These are phyloP conservation scores for Chunga burmeisteri DNA, from an alignment of 2,113 vertebrate species.

Conservation along the genomic window DNA sequence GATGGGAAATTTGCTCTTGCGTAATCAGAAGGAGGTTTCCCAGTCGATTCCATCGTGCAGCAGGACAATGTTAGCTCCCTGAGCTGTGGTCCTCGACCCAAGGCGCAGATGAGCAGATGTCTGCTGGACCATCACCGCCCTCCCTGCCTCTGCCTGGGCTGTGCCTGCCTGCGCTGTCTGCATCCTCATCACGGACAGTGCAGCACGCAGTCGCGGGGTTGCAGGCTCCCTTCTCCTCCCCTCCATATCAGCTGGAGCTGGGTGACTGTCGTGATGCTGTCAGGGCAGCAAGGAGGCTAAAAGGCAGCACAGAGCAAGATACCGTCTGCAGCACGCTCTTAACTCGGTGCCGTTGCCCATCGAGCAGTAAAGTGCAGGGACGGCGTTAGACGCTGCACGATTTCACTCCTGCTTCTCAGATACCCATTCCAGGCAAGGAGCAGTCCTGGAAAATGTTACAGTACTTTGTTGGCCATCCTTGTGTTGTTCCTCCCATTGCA, in stretches of 20 bases:
- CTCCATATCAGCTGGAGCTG: not conserved
- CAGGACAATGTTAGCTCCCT: fast-evolving
- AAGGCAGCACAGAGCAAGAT: fast-evolving
- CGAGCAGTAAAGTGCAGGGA: not conserved
- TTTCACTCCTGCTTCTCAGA: not conserved
- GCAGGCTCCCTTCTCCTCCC: not conserved
- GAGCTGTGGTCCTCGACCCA: not conserved
- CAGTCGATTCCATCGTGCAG: fast-evolving
- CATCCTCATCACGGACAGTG: fast-evolving
- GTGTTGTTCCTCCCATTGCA: not conserved
- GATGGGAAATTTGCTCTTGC: not conserved
- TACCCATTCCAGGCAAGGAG: not conserved
- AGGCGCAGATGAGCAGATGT: fast-evolving
- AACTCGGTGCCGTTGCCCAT: not conserved
- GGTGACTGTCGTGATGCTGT: fast-evolving
- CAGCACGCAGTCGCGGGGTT: fast-evolving
- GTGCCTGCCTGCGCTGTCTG: not conserved
- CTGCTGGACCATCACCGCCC: fast-evolving
- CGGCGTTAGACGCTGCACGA: fast-evolving
- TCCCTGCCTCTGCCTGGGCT: not conserved
- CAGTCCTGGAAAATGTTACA: not conserved
- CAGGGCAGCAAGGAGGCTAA: not conserved
- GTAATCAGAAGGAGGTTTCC: not conserved
- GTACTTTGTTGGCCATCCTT: not conserved
- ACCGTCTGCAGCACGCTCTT: not conserved